Percentiles rank a stretch among this genome's conserved stretches.
Evolutionary conservation across 1,140 invertebrate species (phyloP).

Genomic region (Sycobia sp.): DNA sequence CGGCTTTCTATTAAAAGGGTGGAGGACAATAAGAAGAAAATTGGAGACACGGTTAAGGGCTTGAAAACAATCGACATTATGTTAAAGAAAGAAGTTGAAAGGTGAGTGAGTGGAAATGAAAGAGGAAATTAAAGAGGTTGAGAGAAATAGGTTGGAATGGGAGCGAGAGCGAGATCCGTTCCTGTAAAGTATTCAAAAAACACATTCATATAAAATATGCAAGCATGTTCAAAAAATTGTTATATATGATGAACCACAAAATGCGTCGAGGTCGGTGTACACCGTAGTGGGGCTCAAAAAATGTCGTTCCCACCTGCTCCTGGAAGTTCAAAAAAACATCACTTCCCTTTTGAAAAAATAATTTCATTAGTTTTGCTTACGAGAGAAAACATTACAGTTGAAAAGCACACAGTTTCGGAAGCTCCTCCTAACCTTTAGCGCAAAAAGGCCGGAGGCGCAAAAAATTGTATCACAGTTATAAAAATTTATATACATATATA

Average conservation of each 20-base stretch:
- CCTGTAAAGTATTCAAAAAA: constrained; percentile 64
- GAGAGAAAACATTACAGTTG: constrained; percentile 37
- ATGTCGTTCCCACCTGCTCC: constrained; percentile 63
- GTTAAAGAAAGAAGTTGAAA: constrained; percentile 13
- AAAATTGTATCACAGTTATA: constrained; percentile 15
- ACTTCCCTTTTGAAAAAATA: constrained; percentile 64
- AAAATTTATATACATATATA: constrained; percentile 17
- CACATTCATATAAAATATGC: constrained; percentile 62
- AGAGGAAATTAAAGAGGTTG: constrained; percentile 37
- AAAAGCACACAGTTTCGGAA: constrained; percentile 38
- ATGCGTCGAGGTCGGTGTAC: constrained; percentile 60
- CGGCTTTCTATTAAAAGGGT: no score
- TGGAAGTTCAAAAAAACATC: constrained; percentile 64
- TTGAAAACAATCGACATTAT: constrained; percentile 7
- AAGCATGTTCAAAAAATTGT: constrained; percentile 61
- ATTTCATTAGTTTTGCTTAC: constrained; percentile 52
- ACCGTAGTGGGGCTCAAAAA: constrained; percentile 62
- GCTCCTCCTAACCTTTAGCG: constrained; percentile 8
- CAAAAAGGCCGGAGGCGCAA: constrained; percentile 21
- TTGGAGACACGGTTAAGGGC: not conserved
- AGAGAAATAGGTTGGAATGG: constrained; percentile 37
- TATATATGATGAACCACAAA: constrained; percentile 62
- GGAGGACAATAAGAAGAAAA: no score
- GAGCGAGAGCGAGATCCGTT: constrained; percentile 60
- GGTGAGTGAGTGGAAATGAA: no score